Evolutionary conservation across 2,888 invertebrate species (phyloP).

Genomic region (Aporophyla lueneburgensis): DNA sequence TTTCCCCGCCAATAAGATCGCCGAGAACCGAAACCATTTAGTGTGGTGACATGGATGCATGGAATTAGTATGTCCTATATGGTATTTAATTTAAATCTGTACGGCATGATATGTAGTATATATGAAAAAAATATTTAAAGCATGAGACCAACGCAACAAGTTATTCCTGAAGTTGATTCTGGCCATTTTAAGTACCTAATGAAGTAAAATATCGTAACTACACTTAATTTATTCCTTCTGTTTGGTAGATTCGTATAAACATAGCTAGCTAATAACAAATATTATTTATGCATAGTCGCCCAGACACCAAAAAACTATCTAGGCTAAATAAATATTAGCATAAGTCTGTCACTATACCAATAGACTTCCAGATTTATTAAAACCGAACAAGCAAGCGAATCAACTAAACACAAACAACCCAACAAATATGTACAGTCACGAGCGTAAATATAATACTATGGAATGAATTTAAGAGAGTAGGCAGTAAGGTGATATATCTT

Average conservation of each 20-base stretch:
- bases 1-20: slow-evolving; percentile 33
- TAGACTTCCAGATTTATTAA: slow-evolving; percentile 13
- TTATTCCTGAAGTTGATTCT: background rate
- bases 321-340: slow-evolving; percentile 20
- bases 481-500: too few species aligned
- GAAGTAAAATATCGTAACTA: background rate
- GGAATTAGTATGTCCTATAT: background rate
- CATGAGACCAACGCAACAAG: background rate
- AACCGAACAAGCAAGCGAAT: slow-evolving; percentile 1
- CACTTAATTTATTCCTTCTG: background rate
- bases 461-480: background rate
- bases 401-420: slow-evolving; percentile 1
- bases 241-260: background rate
- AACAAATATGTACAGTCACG: background rate
- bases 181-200: background rate
- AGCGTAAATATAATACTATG: background rate
- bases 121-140: background rate
- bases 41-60: background rate
- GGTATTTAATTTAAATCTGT: background rate
- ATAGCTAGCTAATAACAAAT: background rate
- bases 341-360: background rate
- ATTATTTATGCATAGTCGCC: background rate
- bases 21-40: background rate
- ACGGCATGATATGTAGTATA: background rate
- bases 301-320: background rate